These are phyloP conservation scores for Drosophila kanekoi DNA, from an alignment of 2,888 invertebrate species.

Conservation along the genomic window DNA sequence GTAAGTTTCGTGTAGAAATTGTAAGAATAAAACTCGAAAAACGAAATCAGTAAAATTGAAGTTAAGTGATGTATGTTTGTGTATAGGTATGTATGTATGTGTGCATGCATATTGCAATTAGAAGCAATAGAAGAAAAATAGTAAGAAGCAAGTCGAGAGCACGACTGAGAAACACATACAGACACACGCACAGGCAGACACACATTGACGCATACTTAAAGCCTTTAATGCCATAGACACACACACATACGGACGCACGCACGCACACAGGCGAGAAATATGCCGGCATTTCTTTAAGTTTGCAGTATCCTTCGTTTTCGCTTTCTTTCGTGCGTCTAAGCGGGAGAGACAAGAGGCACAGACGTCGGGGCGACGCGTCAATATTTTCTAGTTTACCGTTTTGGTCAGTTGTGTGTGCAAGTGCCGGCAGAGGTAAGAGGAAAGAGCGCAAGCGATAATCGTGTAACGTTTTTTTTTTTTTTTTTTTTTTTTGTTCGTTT, in stretches of 20 bases:
- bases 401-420: background rate
- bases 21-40: too few relatives aligned
- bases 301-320: constrained; percentile 11
- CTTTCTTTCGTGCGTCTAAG: background rate
- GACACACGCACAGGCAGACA: background rate
- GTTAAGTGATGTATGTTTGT: background rate
- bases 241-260: background rate
- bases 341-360: background rate
- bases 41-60: background rate
- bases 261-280: background rate
- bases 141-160: background rate
- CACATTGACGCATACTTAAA: too few relatives aligned
- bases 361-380: background rate
- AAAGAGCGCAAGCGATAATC: constrained; percentile 1
- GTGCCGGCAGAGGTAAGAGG: background rate
- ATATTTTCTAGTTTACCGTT: constrained; percentile 13
- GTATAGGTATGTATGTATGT: background rate
- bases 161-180: background rate
- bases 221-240: background rate
- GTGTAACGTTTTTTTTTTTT: too few relatives aligned
- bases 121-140: background rate
- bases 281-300: constrained; percentile 3
- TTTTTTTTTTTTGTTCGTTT: background rate
- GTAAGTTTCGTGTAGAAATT: constrained; percentile 24
- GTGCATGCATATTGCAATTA: background rate